Percentiles rank a stretch among this genome's conserved stretches.
Conservation (phyloP, 2,888 invertebrate species). For the Ischnus inquisitorius region DNA sequence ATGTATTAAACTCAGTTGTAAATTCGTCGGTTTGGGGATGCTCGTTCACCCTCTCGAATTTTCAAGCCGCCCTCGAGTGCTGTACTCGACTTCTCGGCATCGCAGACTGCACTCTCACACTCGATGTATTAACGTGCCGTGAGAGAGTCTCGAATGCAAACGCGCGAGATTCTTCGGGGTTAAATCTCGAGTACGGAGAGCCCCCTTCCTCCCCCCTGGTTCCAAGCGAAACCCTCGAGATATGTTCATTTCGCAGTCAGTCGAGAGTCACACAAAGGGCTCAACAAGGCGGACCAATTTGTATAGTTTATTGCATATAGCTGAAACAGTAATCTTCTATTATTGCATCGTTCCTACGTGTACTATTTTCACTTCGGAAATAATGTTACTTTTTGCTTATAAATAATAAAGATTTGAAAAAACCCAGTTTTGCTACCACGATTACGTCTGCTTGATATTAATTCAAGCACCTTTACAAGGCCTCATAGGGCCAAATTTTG, state of each 20-base stretch:
- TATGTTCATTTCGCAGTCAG: slow-evolving; percentile 74
- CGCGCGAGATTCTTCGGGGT: slow-evolving; percentile 65
- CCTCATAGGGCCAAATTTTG: too few species aligned
- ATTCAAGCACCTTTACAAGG: too few species aligned
- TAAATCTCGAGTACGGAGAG: slow-evolving; percentile 55
- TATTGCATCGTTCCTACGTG: not conserved
- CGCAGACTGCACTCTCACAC: slow-evolving; percentile 54
- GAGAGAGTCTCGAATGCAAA: slow-evolving; percentile 63
- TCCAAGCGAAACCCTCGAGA: slow-evolving; percentile 48
- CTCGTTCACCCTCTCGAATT: slow-evolving; percentile 48
- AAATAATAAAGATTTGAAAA: too few species aligned
- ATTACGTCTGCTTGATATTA: too few species aligned
- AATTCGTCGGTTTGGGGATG: slow-evolving; percentile 51
- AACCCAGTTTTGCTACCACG: too few species aligned
- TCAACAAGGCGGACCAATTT: slow-evolving; percentile 75
- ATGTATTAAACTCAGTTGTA: slow-evolving; percentile 77
- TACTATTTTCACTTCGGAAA: not conserved
- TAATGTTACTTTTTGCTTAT: not conserved
- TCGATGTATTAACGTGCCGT: slow-evolving; percentile 63
- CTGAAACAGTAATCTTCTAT: slow-evolving; percentile 42
- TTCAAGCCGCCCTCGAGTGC: slow-evolving; percentile 36
- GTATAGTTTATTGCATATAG: slow-evolving; percentile 33
- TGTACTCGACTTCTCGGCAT: slow-evolving; percentile 59
- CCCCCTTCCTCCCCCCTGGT: slow-evolving; percentile 10
- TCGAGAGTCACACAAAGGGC: slow-evolving; percentile 71